Conservation (phyloP, 2,113 vertebrate species). For the Puma concolor region DNA sequence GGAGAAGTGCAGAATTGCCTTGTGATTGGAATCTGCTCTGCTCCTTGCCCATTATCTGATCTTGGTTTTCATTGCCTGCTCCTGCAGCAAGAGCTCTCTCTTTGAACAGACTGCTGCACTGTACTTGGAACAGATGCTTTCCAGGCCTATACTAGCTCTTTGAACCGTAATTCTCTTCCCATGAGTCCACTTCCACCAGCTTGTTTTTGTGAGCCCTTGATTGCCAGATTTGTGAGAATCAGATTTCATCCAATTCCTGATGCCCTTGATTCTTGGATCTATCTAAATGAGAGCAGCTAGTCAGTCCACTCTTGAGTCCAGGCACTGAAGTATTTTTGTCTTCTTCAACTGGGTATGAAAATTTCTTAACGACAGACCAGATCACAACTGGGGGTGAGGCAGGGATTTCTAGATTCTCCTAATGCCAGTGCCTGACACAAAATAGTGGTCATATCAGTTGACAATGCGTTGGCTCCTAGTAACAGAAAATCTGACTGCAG, state of each 20-base stretch:
- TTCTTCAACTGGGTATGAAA: background rate
- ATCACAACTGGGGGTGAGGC: background rate
- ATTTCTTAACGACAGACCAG: background rate
- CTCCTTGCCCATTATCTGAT: background rate
- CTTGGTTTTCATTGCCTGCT: background rate
- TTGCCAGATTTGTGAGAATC: background rate
- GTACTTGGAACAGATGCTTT: background rate
- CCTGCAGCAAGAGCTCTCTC: background rate
- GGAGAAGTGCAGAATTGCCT: background rate
- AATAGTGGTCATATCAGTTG: background rate
- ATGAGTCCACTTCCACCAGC: background rate
- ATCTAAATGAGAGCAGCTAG: background rate
- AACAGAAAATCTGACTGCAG: background rate
- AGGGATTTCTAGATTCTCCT: background rate
- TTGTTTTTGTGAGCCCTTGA: background rate
- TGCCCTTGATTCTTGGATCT: background rate
- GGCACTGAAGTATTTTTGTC: background rate
- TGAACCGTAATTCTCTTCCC: background rate
- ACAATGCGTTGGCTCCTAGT: background rate
- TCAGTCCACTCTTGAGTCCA: background rate
- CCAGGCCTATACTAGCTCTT: background rate
- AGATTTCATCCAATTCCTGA: background rate
- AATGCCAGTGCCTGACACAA: background rate
- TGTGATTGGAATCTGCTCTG: background rate
- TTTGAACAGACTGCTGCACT: background rate